Percentiles rank a stretch among this genome's conserved stretches.
These are phyloP conservation scores for Dryococelus australis DNA, from an alignment of 2,888 invertebrate species.

Conservation along the genomic window DNA sequence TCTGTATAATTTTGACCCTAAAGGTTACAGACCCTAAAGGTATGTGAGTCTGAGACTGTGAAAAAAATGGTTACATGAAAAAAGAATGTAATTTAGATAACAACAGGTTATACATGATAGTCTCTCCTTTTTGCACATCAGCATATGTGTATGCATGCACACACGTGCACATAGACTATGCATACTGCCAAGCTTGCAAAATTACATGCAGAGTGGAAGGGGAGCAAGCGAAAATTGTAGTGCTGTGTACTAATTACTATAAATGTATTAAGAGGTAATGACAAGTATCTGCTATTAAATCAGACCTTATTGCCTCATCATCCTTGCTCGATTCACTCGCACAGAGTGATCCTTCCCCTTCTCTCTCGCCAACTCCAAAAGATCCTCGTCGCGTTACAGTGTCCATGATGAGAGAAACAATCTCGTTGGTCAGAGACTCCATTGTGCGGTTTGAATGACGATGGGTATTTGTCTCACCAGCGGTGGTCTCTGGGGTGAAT, in stretches of 20 bases:
- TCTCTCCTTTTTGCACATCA: too few relatives aligned
- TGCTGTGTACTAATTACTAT: background rate
- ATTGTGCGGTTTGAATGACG: slow-evolving; percentile 54
- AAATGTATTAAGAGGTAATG: background rate
- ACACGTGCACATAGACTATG: too few relatives aligned
- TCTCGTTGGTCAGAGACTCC: slow-evolving; percentile 61
- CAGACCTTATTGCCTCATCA: background rate
- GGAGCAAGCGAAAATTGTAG: background rate
- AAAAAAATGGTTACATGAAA: too few relatives aligned
- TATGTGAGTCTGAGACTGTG: too few relatives aligned
- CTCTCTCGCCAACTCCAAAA: background rate
- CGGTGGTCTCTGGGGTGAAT: slow-evolving; percentile 48
- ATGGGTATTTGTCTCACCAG: background rate
- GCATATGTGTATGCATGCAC: too few relatives aligned
- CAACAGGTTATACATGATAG: too few relatives aligned
- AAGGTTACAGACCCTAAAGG: too few relatives aligned
- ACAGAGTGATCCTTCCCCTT: background rate
- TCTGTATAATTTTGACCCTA: too few relatives aligned
- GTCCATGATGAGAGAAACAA: slow-evolving; percentile 53
- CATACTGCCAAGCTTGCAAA: too few relatives aligned
- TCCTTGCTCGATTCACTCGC: background rate
- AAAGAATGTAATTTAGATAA: too few relatives aligned
- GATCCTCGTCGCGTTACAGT: background rate
- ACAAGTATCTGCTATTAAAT: background rate
- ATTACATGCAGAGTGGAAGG: too few relatives aligned